Evolutionary conservation across 2,888 invertebrate species (phyloP), one percentile per base, ranked within the genome.

Genomic region (Drosophila helvetica): DNA sequence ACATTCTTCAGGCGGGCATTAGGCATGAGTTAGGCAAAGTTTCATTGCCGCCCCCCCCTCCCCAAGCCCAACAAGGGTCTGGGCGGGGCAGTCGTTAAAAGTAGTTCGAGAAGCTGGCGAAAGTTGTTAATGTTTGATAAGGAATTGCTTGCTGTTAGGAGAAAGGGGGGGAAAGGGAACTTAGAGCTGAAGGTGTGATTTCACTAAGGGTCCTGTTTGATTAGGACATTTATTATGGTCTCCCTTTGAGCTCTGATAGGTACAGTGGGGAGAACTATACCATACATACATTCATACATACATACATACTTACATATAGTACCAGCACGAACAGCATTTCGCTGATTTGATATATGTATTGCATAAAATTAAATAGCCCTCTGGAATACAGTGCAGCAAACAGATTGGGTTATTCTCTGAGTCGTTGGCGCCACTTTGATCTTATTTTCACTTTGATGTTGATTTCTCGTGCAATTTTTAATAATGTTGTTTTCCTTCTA

Each of bases 81-180:
- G 27, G 65, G 47, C 42, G 42, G 19, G 12, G 19, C 46, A 45
- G 45, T 46, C 33, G 30, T 62, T 30, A 43, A 27, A 60, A n/a
- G 60, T 71, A 54, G 43, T 60, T 68, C 27, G 30, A 56, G 60
- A 55, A 53, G 47, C 50, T 62, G 63, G 63, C 22, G 30, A 55
- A 70, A 78, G 64, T 71, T 79, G 66, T 78, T 81, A 80, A 85
- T 87, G 66, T 87, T 80, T 80, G 76, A 81, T 85, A 72, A 78
- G 82, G 19, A 51, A 68, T 64, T 71, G 57, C 12, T 22, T 0
- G 22, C 22, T 5, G n/a, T n/a, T n/a, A n/a, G n/a, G n/a, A n/a
- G n/a, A n/a, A n/a, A n/a, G n/a, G 22, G 5, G 22, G 22, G 22
- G 22, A 22, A 22, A 5, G 22, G 22, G 22, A 22, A 22, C 22